Base-by-base conservation (phyloP, 2,797 vertebrate genomes). In the Mionectes olivaceus region DNA sequence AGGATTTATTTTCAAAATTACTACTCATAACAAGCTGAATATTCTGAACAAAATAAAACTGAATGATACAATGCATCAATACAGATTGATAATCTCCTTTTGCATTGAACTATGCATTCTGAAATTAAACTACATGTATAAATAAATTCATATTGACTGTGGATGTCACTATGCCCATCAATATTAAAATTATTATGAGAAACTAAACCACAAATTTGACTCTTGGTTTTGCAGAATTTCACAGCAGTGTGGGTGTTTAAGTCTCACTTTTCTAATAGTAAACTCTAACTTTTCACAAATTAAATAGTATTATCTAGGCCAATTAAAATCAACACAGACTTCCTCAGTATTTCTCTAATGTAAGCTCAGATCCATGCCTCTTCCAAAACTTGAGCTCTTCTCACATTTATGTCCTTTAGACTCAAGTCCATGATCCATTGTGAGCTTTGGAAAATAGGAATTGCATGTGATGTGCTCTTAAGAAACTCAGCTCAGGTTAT, bases 31-130 rank as follows among this genome's bases (percentile, higher is more conserved):
- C 74, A 95, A 96, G 67, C 5, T 33, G 90, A 91, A 65, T 78
- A 77, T 83, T 80, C 28, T 76, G 68, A 86, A 77, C 24, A 78
- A n/a, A 64, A 44, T 39, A 70, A 56, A 77, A 43, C 13, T 69
- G 59, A 60, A 91, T 89, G 91, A 83, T 74, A n/a, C 14, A 89
- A 35, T 82, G 24, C 49, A 60, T 59, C 83, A 70, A 63, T 94
- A 92, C 46, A 7, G 3, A 55, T 77, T 88, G 68, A 59, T 88
- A 75, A 86, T 96, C 50, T 95, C 91, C 84, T 95, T 97, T 96
- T 95, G 44, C 81, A 93, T 27, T 82, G 25, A 88, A 78, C 80
- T 93, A 55, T 91, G 74, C 18, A 41, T 91, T 73, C 32, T 67
- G 41, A 92, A 80, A 94, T 89, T 84, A 67, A 52, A 43, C 14